Evolutionary conservation across 2,888 invertebrate genomes (phyloP).

Genomic region (Drosophila barbarae): DNA sequence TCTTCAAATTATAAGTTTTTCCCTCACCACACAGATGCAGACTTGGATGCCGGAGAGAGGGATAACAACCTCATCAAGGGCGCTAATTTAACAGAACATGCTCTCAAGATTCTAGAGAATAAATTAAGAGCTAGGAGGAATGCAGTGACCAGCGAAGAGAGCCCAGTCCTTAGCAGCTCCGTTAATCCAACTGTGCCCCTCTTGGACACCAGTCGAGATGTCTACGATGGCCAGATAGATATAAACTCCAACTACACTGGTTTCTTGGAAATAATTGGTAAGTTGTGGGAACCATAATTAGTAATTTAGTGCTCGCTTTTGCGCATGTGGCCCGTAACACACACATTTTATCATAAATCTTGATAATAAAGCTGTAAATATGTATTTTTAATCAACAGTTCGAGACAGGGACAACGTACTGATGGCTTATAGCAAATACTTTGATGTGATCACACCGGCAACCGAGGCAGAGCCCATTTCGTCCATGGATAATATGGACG

Average conservation of each 20-base stretch:
- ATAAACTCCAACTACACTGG: constrained; percentile 90
- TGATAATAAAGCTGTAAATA: neutral
- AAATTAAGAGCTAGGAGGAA: constrained; percentile 69
- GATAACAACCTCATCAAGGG: constrained; percentile 72
- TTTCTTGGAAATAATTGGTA: constrained; percentile 90
- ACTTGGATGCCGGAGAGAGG: constrained; percentile 53
- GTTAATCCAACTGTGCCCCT: constrained; percentile 18
- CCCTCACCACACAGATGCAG: constrained; percentile 21
- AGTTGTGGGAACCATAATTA: constrained; percentile 62
- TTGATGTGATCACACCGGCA: constrained; percentile 87
- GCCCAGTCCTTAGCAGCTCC: constrained; percentile 22
- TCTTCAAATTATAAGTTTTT: neutral
- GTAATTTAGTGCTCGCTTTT: neutral
- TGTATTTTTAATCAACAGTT: constrained; percentile 46
- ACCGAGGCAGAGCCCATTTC: constrained; percentile 80
- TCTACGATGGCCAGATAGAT: constrained; percentile 88
- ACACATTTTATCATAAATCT: neutral
- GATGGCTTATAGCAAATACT: constrained; percentile 87
- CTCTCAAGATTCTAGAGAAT: constrained; percentile 73
- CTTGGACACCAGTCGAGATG: constrained; percentile 62
- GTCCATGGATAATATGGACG: constrained; percentile 78
- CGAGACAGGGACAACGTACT: constrained; percentile 79
- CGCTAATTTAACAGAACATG: constrained; percentile 73
- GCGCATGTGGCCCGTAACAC: neutral
- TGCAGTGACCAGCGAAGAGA: constrained; percentile 56